phyloP scores from a whole-genome alignment of 2,113 vertebrate species.

The Phylloscopus whistleri region DNA sequence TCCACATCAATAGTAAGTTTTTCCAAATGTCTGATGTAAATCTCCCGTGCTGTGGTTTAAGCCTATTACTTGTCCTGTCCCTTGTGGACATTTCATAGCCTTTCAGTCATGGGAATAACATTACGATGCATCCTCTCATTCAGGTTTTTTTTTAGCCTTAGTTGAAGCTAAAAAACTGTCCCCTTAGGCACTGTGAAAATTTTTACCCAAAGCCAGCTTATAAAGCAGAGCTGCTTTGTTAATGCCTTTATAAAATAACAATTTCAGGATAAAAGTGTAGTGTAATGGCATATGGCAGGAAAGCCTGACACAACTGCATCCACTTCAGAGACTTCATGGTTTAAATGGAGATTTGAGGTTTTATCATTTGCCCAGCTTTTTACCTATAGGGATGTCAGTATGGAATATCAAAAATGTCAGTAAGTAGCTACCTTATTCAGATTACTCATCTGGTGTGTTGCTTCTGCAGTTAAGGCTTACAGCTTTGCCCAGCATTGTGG shows the following conservation, averaged over 20 bases:
- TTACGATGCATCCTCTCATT: neutral
- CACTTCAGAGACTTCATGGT: conserved; percentile 1
- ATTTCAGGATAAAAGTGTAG: conserved; percentile 1
- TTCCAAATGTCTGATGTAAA: conserved; percentile 34
- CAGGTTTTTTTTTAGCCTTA: neutral
- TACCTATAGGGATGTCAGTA: neutral
- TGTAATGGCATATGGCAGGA: neutral
- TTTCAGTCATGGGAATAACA: conserved; percentile 28
- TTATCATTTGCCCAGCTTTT: neutral
- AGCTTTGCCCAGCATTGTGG: rapidly evolving
- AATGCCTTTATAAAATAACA: conserved; percentile 9
- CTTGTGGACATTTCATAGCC: conserved; percentile 39
- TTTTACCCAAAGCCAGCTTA: conserved; percentile 12
- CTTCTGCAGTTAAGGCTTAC: neutral
- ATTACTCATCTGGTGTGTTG: neutral
- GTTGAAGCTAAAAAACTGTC: neutral
- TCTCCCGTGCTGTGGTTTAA: neutral
- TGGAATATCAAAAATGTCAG: neutral
- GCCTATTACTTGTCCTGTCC: conserved; percentile 38
- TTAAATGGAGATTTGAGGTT: neutral
- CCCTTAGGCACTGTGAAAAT: conserved; percentile 16
- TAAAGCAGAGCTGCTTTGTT: conserved; percentile 8
- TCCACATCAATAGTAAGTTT: neutral
- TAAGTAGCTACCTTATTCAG: neutral
- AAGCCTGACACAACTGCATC: neutral